Conservation (phyloP, 2,113 vertebrate genomes). For the Dendropsophus ebraccatus region DNA sequence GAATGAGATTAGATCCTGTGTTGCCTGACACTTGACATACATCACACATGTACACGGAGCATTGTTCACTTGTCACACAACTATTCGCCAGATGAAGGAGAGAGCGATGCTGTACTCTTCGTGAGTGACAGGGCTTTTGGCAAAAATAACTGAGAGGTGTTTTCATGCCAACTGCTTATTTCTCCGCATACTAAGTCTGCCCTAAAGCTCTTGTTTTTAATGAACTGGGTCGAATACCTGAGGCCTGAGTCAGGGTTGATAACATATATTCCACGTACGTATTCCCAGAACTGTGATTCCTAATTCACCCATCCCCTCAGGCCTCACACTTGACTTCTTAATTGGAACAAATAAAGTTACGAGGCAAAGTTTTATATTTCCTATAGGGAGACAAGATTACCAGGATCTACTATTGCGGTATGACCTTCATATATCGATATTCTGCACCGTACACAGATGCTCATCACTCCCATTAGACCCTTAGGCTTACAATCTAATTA, state of each 20-base stretch:
- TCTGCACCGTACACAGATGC: neutral
- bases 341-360: neutral
- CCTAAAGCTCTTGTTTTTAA: slow-evolving; percentile 47
- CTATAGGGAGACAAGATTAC: neutral
- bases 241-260: slow-evolving; percentile 36
- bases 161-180: slow-evolving; percentile 45
- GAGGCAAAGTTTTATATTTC: neutral
- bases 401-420: neutral
- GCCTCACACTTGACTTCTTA: slow-evolving; percentile 6
- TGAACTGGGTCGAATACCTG: slow-evolving; percentile 45
- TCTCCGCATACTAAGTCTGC: neutral
- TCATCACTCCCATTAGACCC: neutral
- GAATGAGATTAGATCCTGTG: slow-evolving; percentile 5
- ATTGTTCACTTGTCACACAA: slow-evolving; percentile 55
- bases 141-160: slow-evolving; percentile 55
- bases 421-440: neutral
- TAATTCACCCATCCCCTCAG: neutral
- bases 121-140: slow-evolving; percentile 52
- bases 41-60: slow-evolving; percentile 17
- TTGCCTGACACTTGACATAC: slow-evolving; percentile 50
- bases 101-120: neutral
- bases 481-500: too few species aligned
- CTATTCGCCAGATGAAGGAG: slow-evolving; percentile 36
- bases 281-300: slow-evolving; percentile 19
- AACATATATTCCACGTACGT: neutral